A percentile compares a stretch with the other conserved stretches of the same genome.
phyloP scores from a whole-genome alignment of 2,888 invertebrate species.

The Poecilus cupreus region DNA sequence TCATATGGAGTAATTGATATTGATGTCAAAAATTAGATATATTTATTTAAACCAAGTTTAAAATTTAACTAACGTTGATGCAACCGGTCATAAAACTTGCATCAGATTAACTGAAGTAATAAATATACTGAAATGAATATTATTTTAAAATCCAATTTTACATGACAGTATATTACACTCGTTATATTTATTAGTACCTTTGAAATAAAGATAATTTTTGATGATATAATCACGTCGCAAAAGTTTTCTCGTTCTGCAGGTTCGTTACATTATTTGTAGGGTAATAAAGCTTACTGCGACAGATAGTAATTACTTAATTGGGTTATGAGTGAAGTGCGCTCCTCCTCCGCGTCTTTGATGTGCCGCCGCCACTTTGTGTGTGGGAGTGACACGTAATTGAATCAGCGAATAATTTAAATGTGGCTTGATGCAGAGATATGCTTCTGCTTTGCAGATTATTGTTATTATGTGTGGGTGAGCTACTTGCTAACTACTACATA shows the following conservation, averaged over 20 bases:
- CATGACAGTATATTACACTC: too few relatives aligned
- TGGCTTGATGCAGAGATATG: constrained; percentile 14
- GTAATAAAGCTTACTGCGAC: constrained; percentile 22
- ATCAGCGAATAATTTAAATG: constrained; percentile 24
- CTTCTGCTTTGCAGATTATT: not conserved
- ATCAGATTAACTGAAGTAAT: too few relatives aligned
- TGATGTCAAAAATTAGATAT: too few relatives aligned
- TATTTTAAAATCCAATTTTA: too few relatives aligned
- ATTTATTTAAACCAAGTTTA: too few relatives aligned
- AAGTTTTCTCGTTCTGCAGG: not conserved
- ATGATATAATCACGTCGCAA: not conserved
- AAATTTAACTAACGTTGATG: too few relatives aligned
- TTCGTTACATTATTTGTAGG: constrained; percentile 7
- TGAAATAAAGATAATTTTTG: too few relatives aligned
- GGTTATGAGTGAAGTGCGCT: constrained; percentile 25
- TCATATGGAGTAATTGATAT: too few relatives aligned
- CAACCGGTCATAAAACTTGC: too few relatives aligned
- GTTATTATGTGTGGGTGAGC: constrained; percentile 7
- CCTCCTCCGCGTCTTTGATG: constrained; percentile 19
- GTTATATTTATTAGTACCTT: too few relatives aligned
- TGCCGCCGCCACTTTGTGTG: not conserved
- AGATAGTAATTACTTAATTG: constrained; percentile 24
- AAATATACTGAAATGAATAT: too few relatives aligned
- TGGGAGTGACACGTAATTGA: constrained; percentile 31
- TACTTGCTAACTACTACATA: constrained; percentile 7